These are phyloP conservation scores for Chromoteleia sp. DNA, from an alignment of 2,888 invertebrate species.

Conservation along the genomic window DNA sequence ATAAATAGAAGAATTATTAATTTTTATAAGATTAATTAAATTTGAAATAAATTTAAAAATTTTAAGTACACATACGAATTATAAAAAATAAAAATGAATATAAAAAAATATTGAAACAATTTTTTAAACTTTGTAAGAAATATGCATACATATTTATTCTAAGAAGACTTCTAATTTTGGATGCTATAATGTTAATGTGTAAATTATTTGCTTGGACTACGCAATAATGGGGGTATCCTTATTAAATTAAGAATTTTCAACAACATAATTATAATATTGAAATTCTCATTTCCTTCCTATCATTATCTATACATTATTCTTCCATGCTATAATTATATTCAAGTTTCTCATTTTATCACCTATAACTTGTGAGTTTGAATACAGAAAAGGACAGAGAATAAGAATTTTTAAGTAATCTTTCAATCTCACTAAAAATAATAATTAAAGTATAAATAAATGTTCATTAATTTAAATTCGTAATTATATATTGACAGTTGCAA, in stretches of 20 bases:
- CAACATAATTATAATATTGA: conserved; percentile 59
- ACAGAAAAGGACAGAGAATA: neutral
- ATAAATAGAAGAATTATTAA: too few species aligned
- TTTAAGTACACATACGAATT: too few species aligned
- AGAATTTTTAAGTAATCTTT: neutral
- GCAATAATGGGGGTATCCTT: conserved; percentile 35
- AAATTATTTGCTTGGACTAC: conserved; percentile 30
- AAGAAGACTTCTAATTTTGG: conserved; percentile 26
- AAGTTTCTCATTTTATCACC: conserved; percentile 42
- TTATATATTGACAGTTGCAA: too few species aligned
- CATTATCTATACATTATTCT: conserved; percentile 49
- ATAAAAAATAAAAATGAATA: too few species aligned
- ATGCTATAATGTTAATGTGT: conserved; percentile 3
- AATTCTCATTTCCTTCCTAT: conserved; percentile 53
- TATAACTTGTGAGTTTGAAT: conserved; percentile 15
- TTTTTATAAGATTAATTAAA: too few species aligned
- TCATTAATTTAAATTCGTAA: too few species aligned
- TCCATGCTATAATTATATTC: conserved; percentile 44
- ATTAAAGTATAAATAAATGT: too few species aligned
- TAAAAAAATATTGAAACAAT: too few species aligned
- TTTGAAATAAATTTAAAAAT: too few species aligned
- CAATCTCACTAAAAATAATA: too few species aligned
- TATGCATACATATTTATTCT: neutral
- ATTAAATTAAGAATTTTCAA: conserved; percentile 50
- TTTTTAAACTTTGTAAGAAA: too few species aligned